A percentile compares a stretch with the other conserved stretches of the same genome.
These are phyloP conservation scores for Taurulus bubalis DNA, from an alignment of 2,113 vertebrate genomes.

Conservation along the genomic window DNA sequence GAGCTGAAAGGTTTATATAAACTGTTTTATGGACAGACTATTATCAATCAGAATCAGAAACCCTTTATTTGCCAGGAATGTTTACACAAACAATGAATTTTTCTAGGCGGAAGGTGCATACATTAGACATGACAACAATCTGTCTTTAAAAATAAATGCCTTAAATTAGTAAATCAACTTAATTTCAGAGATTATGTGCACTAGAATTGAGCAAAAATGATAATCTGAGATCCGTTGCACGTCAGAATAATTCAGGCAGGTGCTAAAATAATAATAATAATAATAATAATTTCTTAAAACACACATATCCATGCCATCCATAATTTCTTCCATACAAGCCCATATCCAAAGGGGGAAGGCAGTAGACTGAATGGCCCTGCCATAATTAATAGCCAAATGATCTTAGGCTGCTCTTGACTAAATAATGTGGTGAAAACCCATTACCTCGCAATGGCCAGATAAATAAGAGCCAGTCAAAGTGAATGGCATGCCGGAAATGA, in stretches of 20 bases:
- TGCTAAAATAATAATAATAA: too few relatives aligned
- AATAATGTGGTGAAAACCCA: slow-evolving; percentile 25
- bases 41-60: too few relatives aligned
- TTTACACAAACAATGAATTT: too few relatives aligned
- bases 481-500: slow-evolving; percentile 57
- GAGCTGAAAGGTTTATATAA: too few relatives aligned
- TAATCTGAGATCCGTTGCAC: neutral
- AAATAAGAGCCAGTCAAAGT: slow-evolving; percentile 37
- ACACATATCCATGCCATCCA: neutral
- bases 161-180: neutral
- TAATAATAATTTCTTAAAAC: neutral
- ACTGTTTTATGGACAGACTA: neutral
- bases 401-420: neutral
- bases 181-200: neutral
- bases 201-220: neutral
- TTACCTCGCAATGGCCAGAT: slow-evolving; percentile 18
- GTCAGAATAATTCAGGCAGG: neutral
- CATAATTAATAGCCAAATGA: slow-evolving; percentile 17
- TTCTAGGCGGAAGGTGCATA: too few relatives aligned
- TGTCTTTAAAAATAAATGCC: neutral
- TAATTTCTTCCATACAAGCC: neutral
- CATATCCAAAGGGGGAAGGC: neutral
- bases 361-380: neutral
- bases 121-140: too few relatives aligned
- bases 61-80: too few relatives aligned